Evolutionary conservation across 2,888 invertebrate genomes (phyloP).

Genomic region (Erebia epiphron): DNA sequence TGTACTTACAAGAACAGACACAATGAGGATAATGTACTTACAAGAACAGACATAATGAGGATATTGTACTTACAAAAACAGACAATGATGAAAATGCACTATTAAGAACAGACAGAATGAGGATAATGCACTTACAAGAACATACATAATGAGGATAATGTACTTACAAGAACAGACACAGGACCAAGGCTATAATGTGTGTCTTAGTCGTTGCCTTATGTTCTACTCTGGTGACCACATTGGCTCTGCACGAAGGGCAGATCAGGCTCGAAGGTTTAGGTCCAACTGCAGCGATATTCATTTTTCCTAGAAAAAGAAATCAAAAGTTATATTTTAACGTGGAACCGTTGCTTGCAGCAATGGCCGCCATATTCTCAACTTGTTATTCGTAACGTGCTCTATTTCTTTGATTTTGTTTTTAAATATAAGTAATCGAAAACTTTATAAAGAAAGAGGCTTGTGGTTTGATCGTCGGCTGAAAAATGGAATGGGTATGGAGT

Average conservation of each 20-base stretch:
- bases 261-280: conserved; percentile 63
- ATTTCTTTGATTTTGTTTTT: background rate
- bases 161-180: conserved; percentile 62
- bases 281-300: conserved; percentile 56
- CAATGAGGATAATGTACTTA: conserved; percentile 42
- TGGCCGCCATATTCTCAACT: background rate
- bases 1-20: conserved; percentile 57
- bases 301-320: conserved; percentile 36
- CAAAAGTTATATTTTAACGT: background rate
- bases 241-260: conserved; percentile 75
- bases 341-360: no score
- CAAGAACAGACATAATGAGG: no score
- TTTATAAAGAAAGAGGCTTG: no score
- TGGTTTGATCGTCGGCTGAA: no score
- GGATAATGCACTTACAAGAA: no score
- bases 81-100: conserved; percentile 47
- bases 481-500: no score
- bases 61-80: conserved; percentile 47
- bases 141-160: background rate
- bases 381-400: background rate
- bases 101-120: conserved; percentile 65
- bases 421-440: background rate
- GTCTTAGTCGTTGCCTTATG: conserved; percentile 77
- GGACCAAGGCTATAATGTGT: conserved; percentile 77
- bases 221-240: conserved; percentile 67